phyloP scores from a whole-genome alignment of 2,888 invertebrate genomes.

The Prenolepis imparis region DNA sequence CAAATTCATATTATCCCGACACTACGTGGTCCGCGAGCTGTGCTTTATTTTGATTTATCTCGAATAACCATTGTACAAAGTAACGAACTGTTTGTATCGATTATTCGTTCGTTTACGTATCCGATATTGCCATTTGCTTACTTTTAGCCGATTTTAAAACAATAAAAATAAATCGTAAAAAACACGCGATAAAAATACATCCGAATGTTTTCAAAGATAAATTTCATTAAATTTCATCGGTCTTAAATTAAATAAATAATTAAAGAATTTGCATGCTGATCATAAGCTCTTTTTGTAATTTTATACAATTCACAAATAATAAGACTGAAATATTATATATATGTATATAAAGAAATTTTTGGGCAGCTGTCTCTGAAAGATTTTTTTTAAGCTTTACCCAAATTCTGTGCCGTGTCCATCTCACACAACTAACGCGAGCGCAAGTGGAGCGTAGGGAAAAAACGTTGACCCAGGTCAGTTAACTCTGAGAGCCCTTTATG shows the following conservation, averaged over 20 bases:
- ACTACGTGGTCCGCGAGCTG: not conserved
- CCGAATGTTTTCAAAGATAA: not conserved
- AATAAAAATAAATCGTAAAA: conserved; percentile 11
- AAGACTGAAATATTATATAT: not conserved
- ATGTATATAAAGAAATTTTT: not conserved
- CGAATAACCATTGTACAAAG: conserved; percentile 29
- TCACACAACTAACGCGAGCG: conserved; percentile 12
- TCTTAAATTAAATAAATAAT: conserved; percentile 7
- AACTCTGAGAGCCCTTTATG: conserved; percentile 47
- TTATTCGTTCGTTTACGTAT: conserved; percentile 5
- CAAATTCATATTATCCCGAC: conserved; percentile 13
- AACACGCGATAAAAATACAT: not conserved
- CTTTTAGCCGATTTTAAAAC: not conserved
- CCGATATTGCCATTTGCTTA: conserved; percentile 11
- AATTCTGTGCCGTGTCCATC: not conserved
- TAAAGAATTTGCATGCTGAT: not conserved
- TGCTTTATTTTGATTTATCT: conserved; percentile 32
- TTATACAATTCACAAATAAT: not conserved
- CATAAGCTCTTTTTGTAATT: too few species aligned
- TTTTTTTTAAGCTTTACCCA: not conserved
- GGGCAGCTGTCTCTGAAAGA: not conserved
- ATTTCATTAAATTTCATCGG: not conserved
- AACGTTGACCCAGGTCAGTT: conserved; percentile 60
- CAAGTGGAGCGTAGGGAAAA: conserved; percentile 45
- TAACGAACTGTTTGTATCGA: conserved; percentile 25